Conservation (phyloP, 2,888 invertebrate genomes). For the Arctia plantaginis region DNA sequence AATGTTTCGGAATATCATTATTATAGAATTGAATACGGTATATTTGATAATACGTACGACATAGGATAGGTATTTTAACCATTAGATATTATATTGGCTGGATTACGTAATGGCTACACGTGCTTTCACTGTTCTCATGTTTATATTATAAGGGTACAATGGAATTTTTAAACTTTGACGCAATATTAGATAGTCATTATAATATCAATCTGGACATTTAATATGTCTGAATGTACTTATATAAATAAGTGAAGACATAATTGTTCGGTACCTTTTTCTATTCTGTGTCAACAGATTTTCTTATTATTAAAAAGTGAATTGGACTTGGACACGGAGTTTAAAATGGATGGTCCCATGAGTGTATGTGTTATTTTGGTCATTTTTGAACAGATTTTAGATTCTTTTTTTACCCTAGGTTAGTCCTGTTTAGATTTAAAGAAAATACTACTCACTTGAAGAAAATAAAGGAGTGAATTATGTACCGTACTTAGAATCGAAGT, state of each 20-base stretch:
- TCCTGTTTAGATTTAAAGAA: no score
- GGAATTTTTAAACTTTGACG: neutral
- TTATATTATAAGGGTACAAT: neutral
- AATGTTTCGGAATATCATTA: constrained; percentile 4
- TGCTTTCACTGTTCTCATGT: neutral
- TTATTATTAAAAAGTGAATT: neutral
- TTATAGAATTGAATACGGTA: constrained; percentile 8
- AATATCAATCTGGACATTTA: neutral
- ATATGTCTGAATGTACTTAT: neutral
- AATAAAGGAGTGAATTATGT: no score
- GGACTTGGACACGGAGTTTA: no score
- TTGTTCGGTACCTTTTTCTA: neutral
- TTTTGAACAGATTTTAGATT: no score
- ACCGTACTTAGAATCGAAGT: no score
- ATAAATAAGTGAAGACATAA: neutral
- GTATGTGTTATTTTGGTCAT: neutral
- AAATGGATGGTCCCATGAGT: neutral
- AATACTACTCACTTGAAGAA: no score
- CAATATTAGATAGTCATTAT: neutral
- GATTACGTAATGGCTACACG: neutral
- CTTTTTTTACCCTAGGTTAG: no score
- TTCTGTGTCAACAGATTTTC: neutral
- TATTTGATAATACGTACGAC: constrained; percentile 15
- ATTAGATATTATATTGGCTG: neutral
- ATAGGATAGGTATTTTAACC: constrained; percentile 2